Evolutionary conservation across 2,797 vertebrate genomes (phyloP).

Genomic region (Otolemur crassicaudatus): DNA sequence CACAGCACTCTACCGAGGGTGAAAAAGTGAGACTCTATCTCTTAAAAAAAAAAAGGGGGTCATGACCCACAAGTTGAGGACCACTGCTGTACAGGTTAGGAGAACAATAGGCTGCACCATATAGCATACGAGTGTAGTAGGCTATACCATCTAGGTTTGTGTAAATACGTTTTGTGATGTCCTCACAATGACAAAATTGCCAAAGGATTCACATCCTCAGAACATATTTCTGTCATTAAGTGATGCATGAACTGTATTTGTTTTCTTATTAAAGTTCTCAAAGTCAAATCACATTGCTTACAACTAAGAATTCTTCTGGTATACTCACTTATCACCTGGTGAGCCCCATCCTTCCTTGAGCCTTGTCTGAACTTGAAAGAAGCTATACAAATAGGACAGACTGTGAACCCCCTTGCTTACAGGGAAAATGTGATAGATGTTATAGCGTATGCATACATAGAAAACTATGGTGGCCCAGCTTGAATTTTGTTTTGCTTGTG

Average conservation of each 20-base stretch:
- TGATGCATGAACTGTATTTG: neutral
- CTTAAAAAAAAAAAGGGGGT: too few species aligned
- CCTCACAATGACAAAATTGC: neutral
- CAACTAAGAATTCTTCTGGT: conserved; percentile 2
- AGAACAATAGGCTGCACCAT: neutral
- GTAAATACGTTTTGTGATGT: neutral
- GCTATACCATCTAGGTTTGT: neutral
- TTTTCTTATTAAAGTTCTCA: conserved; percentile 1
- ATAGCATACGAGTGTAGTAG: neutral
- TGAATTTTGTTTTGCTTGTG: neutral
- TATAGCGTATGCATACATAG: neutral
- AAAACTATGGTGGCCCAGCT: neutral
- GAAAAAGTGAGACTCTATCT: too few species aligned
- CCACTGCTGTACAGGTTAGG: neutral
- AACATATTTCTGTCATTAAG: neutral
- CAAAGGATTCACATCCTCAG: neutral
- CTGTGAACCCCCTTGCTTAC: neutral
- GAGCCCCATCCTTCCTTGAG: neutral
- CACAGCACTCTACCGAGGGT: too few species aligned
- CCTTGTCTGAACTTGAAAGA: neutral
- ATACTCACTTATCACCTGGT: neutral
- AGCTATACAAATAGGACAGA: neutral
- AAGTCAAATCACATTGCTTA: neutral
- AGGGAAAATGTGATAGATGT: neutral
- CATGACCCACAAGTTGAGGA: too few species aligned